phyloP scores from a whole-genome alignment of 1,140 invertebrate species.

The Drosophila asahinai region DNA sequence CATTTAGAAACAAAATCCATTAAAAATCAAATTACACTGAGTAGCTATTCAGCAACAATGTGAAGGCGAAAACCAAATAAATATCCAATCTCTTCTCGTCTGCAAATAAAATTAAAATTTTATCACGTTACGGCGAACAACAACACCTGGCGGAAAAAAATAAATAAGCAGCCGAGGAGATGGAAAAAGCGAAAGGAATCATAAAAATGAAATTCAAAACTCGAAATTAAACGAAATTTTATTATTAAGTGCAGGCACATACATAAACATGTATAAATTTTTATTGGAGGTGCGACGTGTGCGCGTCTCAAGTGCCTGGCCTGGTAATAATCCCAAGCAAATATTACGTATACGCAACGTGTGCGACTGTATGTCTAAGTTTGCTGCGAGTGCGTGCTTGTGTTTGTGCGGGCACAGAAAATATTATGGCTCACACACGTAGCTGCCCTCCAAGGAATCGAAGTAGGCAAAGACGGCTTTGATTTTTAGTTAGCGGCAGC shows the following conservation, averaged over 20 bases:
- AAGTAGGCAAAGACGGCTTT: constrained; percentile 59
- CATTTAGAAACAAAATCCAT: neutral
- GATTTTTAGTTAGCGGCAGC: constrained; percentile 75
- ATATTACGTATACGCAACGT: constrained; percentile 73
- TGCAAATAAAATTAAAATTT: constrained; percentile 68
- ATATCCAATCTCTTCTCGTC: constrained; percentile 34
- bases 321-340: constrained; percentile 71
- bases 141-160: constrained; percentile 59
- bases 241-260: constrained; percentile 62
- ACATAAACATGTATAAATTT: constrained; percentile 48
- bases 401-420: constrained; percentile 45
- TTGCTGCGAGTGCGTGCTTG: constrained; percentile 19
- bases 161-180: constrained; percentile 23
- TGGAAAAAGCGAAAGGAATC: constrained; percentile 28
- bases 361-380: constrained; percentile 30
- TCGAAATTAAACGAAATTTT: constrained; percentile 81
- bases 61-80: constrained; percentile 3
- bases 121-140: constrained; percentile 61
- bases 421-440: constrained; percentile 74
- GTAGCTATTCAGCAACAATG: constrained; percentile 9
- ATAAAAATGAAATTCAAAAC: constrained; percentile 73
- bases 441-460: constrained; percentile 41
- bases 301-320: constrained; percentile 61
- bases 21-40: constrained; percentile 27
- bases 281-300: constrained; percentile 61